Conservation (phyloP, 2,797 vertebrate genomes). For the Urophycis tenuis region DNA sequence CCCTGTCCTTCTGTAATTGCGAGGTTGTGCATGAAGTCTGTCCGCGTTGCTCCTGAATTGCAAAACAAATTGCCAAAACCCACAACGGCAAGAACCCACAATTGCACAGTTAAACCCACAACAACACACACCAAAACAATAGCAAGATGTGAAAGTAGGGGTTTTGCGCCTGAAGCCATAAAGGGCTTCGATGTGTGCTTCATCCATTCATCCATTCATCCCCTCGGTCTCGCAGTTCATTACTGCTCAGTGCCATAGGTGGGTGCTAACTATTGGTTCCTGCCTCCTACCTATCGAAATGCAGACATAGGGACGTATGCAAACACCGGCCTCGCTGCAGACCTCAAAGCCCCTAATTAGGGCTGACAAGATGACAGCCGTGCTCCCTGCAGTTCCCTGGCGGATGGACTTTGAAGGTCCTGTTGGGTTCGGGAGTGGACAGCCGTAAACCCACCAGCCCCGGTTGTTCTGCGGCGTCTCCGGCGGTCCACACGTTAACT, state of each 20-base stretch:
- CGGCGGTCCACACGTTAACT: neutral
- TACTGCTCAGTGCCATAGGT: neutral
- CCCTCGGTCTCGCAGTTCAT: neutral
- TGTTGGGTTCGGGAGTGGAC: neutral
- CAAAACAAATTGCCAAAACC: neutral
- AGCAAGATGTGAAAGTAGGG: neutral
- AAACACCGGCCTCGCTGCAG: neutral
- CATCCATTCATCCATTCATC: neutral
- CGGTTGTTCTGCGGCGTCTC: neutral
- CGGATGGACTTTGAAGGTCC: too few relatives aligned
- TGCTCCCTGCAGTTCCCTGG: neutral
- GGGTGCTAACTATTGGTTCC: neutral
- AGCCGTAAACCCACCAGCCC: neutral
- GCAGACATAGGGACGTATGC: neutral
- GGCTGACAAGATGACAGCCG: neutral
- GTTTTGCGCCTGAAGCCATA: neutral
- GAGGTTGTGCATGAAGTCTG: too few relatives aligned
- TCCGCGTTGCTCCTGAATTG: neutral
- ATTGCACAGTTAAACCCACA: neutral
- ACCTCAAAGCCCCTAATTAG: neutral
- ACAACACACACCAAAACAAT: neutral
- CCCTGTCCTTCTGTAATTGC: neutral
- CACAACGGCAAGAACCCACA: neutral
- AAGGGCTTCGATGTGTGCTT: neutral
- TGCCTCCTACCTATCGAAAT: neutral